A percentile compares a stretch with the other conserved stretches of the same genome.
Conservation (phyloP, 2,888 invertebrate genomes). For the Acanthacorydalis orientalis region DNA sequence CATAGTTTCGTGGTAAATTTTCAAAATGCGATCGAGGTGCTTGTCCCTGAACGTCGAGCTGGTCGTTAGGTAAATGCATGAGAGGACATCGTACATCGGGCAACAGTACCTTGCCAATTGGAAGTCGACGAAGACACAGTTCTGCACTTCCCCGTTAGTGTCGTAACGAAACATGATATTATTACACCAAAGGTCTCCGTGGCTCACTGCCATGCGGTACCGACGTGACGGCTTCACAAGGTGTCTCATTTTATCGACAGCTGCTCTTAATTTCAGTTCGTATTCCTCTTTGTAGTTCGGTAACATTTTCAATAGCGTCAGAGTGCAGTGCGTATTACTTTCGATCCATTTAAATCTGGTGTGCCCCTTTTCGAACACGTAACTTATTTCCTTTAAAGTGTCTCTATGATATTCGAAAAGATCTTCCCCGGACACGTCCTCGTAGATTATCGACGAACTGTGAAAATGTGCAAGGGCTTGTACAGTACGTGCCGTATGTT, state of each 20-base stretch:
- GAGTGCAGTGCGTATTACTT: slow-evolving; percentile 13
- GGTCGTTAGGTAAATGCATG: slow-evolving; percentile 35
- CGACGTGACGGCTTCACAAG: slow-evolving; percentile 19
- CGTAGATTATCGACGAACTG: slow-evolving; percentile 32
- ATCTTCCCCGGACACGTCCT: slow-evolving; percentile 20
- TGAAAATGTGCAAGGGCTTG: slow-evolving; percentile 32
- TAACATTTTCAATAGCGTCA: slow-evolving; percentile 13
- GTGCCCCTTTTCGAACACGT: slow-evolving; percentile 18
- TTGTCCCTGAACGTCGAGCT: slow-evolving; percentile 29
- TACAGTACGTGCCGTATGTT: slow-evolving; percentile 27
- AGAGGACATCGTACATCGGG: slow-evolving; percentile 41
- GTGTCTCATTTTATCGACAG: slow-evolving; percentile 12
- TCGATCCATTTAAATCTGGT: slow-evolving; percentile 18
- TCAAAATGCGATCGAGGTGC: slow-evolving; percentile 31
- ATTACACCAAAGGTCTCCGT: slow-evolving; percentile 46
- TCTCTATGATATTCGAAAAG: slow-evolving; percentile 9
- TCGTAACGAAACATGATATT: slow-evolving; percentile 38
- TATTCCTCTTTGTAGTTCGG: slow-evolving; percentile 9
- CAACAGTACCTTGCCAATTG: slow-evolving; percentile 48
- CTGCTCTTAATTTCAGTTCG: slow-evolving; percentile 12
- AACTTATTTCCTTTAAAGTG: slow-evolving; percentile 15
- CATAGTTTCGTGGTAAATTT: slow-evolving; percentile 37
- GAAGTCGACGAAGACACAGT: slow-evolving; percentile 50
- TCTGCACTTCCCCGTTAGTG: slow-evolving; percentile 27
- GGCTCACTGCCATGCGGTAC: slow-evolving; percentile 35